Evolutionary conservation across 2,797 vertebrate species (phyloP).

Genomic region (Nasua narica): DNA sequence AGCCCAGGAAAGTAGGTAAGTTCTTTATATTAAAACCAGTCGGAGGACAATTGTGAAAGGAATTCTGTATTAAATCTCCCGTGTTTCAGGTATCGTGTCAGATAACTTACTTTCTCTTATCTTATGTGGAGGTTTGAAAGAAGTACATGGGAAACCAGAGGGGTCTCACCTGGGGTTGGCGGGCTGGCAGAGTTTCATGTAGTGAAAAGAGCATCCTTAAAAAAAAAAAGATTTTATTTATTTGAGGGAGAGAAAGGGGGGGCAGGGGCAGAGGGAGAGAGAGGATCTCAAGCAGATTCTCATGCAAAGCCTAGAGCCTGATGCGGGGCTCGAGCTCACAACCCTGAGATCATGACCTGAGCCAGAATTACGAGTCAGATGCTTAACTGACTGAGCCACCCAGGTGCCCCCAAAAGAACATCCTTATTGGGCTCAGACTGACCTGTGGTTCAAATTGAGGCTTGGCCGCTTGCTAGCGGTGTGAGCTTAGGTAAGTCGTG

Average conservation of each 20-base stretch:
- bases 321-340: neutral
- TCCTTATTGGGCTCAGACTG: neutral
- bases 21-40: neutral
- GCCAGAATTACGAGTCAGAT: neutral
- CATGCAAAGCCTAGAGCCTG: neutral
- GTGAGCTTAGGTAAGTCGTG: neutral
- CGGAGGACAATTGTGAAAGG: neutral
- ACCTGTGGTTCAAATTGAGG: neutral
- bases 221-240: neutral
- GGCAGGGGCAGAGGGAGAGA: neutral
- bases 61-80: neutral
- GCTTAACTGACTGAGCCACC: neutral
- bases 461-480: neutral
- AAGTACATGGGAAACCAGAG: neutral
- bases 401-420: neutral
- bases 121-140: neutral
- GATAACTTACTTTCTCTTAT: neutral
- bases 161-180: neutral
- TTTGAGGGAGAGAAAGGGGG: neutral
- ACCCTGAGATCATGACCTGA: neutral
- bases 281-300: neutral
- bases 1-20: neutral
- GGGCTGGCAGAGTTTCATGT: neutral
- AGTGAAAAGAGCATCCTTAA: neutral
- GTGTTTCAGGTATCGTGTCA: neutral